A percentile compares a stretch with the other conserved stretches of the same genome.
Evolutionary conservation across 1,140 invertebrate species (phyloP).

Genomic region (Whitmania pigra): DNA sequence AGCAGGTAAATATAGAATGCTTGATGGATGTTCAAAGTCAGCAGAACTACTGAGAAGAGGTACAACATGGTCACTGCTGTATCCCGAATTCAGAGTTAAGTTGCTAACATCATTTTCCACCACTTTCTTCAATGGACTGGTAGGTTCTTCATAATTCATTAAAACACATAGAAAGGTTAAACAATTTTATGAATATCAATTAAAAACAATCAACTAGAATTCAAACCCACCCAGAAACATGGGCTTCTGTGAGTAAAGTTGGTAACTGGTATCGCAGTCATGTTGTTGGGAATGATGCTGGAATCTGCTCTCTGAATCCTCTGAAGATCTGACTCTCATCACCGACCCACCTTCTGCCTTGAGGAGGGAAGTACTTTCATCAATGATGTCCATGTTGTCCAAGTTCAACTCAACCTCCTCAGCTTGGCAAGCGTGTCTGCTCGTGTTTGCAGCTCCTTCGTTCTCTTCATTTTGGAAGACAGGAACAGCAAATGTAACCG

Average conservation of each 20-base stretch:
- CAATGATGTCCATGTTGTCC: constrained; percentile 57
- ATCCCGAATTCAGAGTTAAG: constrained; percentile 3
- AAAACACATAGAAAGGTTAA: too few species aligned
- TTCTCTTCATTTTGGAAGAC: constrained; percentile 49
- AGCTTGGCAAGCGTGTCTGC: constrained; percentile 2
- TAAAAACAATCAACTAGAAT: too few species aligned
- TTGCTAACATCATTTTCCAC: constrained; percentile 3
- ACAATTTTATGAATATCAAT: too few species aligned
- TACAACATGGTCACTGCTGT: neutral
- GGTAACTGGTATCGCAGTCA: neutral
- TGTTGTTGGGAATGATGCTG: constrained; percentile 28
- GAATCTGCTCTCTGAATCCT: neutral
- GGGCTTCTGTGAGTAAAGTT: neutral
- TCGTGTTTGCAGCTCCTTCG: constrained; percentile 4
- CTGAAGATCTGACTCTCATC: constrained; percentile 24
- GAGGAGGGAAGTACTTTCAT: constrained; percentile 70
- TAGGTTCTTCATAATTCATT: neutral
- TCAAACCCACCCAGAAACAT: neutral
- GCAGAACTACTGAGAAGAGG: neutral
- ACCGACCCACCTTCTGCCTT: constrained; percentile 48
- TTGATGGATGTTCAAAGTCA: neutral
- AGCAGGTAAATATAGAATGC: constrained; percentile 4
- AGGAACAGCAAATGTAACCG: constrained; percentile 73
- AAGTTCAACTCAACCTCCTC: constrained; percentile 24
- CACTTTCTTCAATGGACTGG: neutral